A percentile compares a stretch with the other conserved stretches of the same genome.
These are phyloP conservation scores for Scaptodrosophila latifasciaeformis DNA, from an alignment of 2,888 invertebrate genomes.

Conservation along the genomic window DNA sequence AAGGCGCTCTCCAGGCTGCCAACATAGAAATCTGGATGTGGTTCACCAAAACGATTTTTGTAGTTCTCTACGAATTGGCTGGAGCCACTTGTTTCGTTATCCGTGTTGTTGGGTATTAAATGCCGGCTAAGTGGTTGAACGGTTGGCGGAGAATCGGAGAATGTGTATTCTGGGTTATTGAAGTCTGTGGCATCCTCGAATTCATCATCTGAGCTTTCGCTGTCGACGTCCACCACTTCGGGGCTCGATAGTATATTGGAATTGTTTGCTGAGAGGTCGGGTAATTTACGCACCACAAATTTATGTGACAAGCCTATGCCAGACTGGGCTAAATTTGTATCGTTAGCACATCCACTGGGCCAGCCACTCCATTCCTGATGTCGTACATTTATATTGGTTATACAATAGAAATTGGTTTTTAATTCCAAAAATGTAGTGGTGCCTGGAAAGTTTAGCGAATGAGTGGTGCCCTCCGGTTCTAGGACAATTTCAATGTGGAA, in stretches of 20 bases:
- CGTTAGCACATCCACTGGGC: constrained; percentile 85
- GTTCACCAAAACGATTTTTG: constrained; percentile 84
- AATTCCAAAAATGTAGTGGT: constrained; percentile 89
- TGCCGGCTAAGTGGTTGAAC: constrained; percentile 83
- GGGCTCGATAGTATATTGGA: too few species aligned
- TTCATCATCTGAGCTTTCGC: constrained; percentile 86
- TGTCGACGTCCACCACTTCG: too few species aligned
- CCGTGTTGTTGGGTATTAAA: constrained; percentile 89
- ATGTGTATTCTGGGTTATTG: constrained; percentile 93
- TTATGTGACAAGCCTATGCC: constrained; percentile 72
- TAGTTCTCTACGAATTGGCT: constrained; percentile 92
- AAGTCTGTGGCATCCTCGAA: constrained; percentile 89
- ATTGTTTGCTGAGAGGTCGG: constrained; percentile 52
- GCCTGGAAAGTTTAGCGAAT: constrained; percentile 83
- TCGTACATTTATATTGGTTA: constrained; percentile 90
- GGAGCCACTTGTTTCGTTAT: constrained; percentile 89
- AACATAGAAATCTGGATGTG: constrained; percentile 92
- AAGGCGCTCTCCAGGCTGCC: constrained; percentile 93
- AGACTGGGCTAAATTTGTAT: constrained; percentile 81
- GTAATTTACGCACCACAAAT: constrained; percentile 63
- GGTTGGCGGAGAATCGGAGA: constrained; percentile 84
- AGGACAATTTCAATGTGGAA: constrained; percentile 69
- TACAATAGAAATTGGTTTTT: constrained; percentile 87
- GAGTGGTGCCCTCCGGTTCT: constrained; percentile 62
- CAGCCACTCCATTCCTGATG: constrained; percentile 92